Base-by-base conservation (phyloP, 1,140 invertebrate genomes). In the Chlorops oryzae region DNA sequence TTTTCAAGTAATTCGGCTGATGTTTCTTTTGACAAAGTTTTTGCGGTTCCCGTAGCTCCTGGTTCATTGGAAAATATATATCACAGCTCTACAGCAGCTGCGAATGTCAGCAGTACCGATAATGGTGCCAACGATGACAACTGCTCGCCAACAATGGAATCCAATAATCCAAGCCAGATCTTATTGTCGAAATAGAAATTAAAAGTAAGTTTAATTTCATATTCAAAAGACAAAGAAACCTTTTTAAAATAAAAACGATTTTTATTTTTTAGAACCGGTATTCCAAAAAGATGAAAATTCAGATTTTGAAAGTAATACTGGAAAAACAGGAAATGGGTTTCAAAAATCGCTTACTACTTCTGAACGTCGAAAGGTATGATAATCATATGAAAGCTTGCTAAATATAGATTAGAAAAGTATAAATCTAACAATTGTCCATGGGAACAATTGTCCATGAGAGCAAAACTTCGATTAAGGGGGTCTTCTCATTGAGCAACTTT, bases 21-120 rank as follows among this genome's bases (percentile, higher is more conserved):
- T 52, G 85, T 87, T 59, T 84, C 82, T 0, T 88, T 89, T 55
- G 85, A 87, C 62, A 86, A 87, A 62, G 84, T 88, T 3, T 88
- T 88, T 62, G 84, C 82, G 1, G 87, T 88, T 3, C 86, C 86
- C 0, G 65, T 80, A 12, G 85, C 82, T 0, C 86, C 86, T 0
- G 82, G 81, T 17, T 70, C 77, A 7, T 48, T 75, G 69, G 49
- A 77, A 55, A 69, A 69, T 42, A 64, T 66, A n/a, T 59, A 47
- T 35, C 59, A 66, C 22, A 28, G 13, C 35, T 43, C 17, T 13
- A 17, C 17, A 34, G 1, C n/a, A 6, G 59, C 5, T 21, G 17
- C 25, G 18, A 21, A 22, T 20, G 40, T 22, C 20, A 42, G 7
- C 18, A 15, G 10, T 42, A 10, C 32, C 24, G 35, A 50, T 23